Conservation (phyloP, 2,797 vertebrate species). For the Sebastes hubbsi region DNA sequence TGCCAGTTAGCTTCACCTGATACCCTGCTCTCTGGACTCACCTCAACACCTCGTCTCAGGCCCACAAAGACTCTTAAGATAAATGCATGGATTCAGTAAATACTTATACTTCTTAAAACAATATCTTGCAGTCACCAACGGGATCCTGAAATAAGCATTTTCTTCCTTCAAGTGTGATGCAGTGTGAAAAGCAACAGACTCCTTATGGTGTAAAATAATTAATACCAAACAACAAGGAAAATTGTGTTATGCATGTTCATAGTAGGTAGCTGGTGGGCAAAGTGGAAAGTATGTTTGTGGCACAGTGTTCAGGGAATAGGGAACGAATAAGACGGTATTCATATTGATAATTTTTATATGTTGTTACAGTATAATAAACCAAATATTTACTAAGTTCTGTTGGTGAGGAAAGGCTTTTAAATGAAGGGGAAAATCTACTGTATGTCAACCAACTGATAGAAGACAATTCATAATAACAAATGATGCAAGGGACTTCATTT, state of each 20-base stretch:
- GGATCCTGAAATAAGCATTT: background rate
- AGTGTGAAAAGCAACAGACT: background rate
- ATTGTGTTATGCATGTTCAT: background rate
- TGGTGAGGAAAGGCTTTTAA: background rate
- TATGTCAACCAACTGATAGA: background rate
- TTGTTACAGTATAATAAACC: too few relatives aligned
- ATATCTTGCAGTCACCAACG: background rate
- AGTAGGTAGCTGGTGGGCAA: background rate
- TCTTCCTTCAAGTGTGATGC: background rate
- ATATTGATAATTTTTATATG: too few relatives aligned
- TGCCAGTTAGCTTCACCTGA: slow-evolving; percentile 25
- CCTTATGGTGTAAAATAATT: background rate
- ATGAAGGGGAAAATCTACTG: background rate
- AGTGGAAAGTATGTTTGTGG: background rate
- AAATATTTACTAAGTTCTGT: too few relatives aligned
- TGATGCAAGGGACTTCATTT: background rate
- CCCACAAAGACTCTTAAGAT: background rate
- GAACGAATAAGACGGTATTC: background rate
- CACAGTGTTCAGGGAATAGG: background rate
- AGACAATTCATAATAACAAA: background rate
- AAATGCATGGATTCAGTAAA: background rate
- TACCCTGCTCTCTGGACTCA: slow-evolving; percentile 13
- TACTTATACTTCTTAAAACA: background rate
- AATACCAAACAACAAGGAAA: background rate
- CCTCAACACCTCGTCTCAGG: slow-evolving; percentile 4